phyloP scores from a whole-genome alignment of 2,888 invertebrate genomes.

The Aradus depressus region DNA sequence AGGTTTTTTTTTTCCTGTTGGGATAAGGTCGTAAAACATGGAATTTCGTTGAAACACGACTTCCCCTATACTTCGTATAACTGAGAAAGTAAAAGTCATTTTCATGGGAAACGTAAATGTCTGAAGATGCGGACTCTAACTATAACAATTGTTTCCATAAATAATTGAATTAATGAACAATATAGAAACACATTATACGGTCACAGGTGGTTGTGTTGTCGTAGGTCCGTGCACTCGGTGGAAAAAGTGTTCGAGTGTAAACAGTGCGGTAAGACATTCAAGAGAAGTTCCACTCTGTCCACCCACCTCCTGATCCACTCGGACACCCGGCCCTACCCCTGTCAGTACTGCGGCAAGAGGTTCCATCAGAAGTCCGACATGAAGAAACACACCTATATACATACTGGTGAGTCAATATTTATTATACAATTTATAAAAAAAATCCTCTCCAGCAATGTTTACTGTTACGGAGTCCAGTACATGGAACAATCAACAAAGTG shows the following conservation, averaged over 20 bases:
- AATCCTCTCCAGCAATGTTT: neutral
- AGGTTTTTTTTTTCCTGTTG: no score
- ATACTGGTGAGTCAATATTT: conserved; percentile 57
- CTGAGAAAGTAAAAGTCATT: no score
- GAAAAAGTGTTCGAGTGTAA: conserved; percentile 92
- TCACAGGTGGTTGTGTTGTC: conserved; percentile 34
- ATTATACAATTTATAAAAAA: neutral
- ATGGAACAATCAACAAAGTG: no score
- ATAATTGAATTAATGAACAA: neutral
- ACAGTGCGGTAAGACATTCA: conserved; percentile 95
- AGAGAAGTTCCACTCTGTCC: conserved; percentile 88
- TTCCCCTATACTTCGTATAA: no score
- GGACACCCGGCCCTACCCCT: conserved; percentile 93
- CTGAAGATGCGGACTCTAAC: no score
- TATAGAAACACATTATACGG: conserved; percentile 7
- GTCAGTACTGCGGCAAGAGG: conserved; percentile 94
- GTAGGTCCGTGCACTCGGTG: conserved; percentile 81
- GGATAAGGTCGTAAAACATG: no score
- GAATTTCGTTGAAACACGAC: no score
- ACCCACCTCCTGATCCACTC: conserved; percentile 96
- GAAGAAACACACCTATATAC: conserved; percentile 98
- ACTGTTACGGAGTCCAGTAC: no score
- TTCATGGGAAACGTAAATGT: no score
- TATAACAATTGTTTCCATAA: no score
- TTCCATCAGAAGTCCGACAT: conserved; percentile 99